Evolutionary conservation across 1,140 invertebrate genomes (phyloP).

Genomic region (Zophobas atratus): DNA sequence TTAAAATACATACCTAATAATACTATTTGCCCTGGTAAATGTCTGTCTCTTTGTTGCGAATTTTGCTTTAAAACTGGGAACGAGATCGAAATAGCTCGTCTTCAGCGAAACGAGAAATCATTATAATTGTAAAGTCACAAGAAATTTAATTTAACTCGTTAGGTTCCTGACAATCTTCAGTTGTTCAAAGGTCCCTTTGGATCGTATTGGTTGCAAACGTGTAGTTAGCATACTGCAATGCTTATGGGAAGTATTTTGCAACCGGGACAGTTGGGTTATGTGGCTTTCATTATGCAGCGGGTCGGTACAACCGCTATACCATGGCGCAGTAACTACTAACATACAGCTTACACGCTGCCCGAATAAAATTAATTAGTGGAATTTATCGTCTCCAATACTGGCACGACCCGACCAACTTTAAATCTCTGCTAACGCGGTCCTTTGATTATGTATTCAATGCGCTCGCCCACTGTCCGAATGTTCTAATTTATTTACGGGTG

Average conservation of each 20-base stretch:
- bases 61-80: too few relatives aligned
- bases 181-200: too few relatives aligned
- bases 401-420: constrained; percentile 55
- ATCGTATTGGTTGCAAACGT: too few relatives aligned
- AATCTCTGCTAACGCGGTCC: constrained; percentile 51
- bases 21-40: too few relatives aligned
- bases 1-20: too few relatives aligned
- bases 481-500: constrained; percentile 53
- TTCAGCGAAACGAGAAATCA: too few relatives aligned
- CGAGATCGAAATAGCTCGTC: too few relatives aligned
- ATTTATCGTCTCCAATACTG: constrained; percentile 56
- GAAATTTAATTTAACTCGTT: too few relatives aligned
- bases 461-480: constrained; percentile 47
- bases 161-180: not conserved
- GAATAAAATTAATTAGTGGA: constrained; percentile 58
- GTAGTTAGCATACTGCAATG: too few relatives aligned
- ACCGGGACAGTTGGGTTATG: constrained; percentile 19
- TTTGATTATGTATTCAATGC: constrained; percentile 57
- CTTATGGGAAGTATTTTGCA: constrained; percentile 24
- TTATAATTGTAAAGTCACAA: too few relatives aligned
- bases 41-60: too few relatives aligned
- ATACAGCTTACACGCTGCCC: constrained; percentile 52
- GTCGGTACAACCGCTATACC: constrained; percentile 28
- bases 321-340: constrained; percentile 43
- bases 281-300: constrained; percentile 42